Percentiles rank a stretch among this genome's conserved stretches.
Conservation (phyloP, 2,113 vertebrate species). For the Archocentrus centrarchus region DNA sequence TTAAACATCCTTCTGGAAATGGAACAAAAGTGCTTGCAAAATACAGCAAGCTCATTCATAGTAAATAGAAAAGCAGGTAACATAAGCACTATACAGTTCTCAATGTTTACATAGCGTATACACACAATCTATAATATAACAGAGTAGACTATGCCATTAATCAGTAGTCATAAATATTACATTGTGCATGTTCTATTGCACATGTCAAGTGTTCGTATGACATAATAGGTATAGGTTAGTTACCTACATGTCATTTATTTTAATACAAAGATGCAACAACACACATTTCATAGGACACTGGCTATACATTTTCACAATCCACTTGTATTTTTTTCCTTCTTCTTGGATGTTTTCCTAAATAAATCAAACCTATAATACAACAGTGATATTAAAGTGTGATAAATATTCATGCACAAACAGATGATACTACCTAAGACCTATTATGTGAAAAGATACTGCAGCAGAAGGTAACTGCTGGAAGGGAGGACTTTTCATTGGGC, state of each 20-base stretch:
- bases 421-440: conserved; percentile 71
- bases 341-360: conserved; percentile 68
- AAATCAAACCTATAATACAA: conserved; percentile 78
- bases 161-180: conserved; percentile 81
- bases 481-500: conserved; percentile 12
- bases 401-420: conserved; percentile 81
- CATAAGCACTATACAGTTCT: conserved; percentile 76
- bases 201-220: conserved; percentile 70
- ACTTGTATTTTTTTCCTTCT: conserved; percentile 61
- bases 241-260: conserved; percentile 67
- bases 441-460: conserved; percentile 68
- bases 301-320: conserved; percentile 79
- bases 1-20: conserved; percentile 45
- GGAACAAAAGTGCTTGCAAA: conserved; percentile 57
- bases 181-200: conserved; percentile 77
- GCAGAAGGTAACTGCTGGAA: conserved; percentile 55
- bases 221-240: conserved; percentile 67
- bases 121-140: conserved; percentile 77
- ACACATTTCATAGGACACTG: conserved; percentile 74
- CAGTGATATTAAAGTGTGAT: conserved; percentile 76
- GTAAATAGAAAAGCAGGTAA: conserved; percentile 74
- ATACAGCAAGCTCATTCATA: conserved; percentile 65
- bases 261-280: conserved; percentile 80
- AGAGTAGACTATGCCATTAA: conserved; percentile 74
- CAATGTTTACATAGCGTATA: conserved; percentile 75